These are phyloP conservation scores for Hirtodrosophila confusa DNA, from an alignment of 2,888 invertebrate species.

Conservation along the genomic window DNA sequence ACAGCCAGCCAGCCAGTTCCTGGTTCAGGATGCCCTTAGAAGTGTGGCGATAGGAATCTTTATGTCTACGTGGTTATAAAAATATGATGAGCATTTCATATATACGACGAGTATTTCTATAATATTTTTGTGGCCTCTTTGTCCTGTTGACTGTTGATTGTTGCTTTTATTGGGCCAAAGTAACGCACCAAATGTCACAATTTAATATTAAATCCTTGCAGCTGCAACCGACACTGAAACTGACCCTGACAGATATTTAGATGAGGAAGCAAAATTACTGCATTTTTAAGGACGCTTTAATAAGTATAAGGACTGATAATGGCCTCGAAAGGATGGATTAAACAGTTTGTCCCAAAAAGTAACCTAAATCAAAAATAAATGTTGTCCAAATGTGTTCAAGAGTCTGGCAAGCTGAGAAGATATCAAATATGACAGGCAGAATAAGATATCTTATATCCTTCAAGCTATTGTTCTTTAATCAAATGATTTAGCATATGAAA, in stretches of 20 bases:
- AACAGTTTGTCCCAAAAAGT: too few relatives aligned
- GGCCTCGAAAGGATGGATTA: too few relatives aligned
- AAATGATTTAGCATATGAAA: too few relatives aligned
- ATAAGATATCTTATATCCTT: too few relatives aligned
- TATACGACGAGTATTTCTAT: constrained; percentile 19
- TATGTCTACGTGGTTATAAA: constrained; percentile 80
- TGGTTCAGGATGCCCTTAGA: constrained; percentile 16
- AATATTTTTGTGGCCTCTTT: constrained; percentile 25
- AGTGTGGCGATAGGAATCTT: constrained; percentile 66
- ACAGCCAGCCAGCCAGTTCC: constrained; percentile 14
- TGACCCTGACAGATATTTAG: constrained; percentile 2
- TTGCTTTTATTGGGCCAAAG: constrained; percentile 53
- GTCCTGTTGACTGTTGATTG: constrained; percentile 53
- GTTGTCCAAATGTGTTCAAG: too few relatives aligned
- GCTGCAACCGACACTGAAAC: background rate
- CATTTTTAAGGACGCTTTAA: too few relatives aligned
- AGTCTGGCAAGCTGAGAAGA: too few relatives aligned
- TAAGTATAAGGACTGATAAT: too few relatives aligned
- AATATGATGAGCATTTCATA: constrained; percentile 78
- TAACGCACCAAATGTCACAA: constrained; percentile 42
- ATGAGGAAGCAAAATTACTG: background rate
- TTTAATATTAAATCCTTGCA: constrained; percentile 36
- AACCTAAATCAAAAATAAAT: too few relatives aligned
- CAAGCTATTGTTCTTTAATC: too few relatives aligned
- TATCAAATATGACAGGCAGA: too few relatives aligned